Percentiles rank a stretch among this genome's conserved stretches.
phyloP scores from a whole-genome alignment of 2,797 vertebrate species.

The Selene dorsalis region DNA sequence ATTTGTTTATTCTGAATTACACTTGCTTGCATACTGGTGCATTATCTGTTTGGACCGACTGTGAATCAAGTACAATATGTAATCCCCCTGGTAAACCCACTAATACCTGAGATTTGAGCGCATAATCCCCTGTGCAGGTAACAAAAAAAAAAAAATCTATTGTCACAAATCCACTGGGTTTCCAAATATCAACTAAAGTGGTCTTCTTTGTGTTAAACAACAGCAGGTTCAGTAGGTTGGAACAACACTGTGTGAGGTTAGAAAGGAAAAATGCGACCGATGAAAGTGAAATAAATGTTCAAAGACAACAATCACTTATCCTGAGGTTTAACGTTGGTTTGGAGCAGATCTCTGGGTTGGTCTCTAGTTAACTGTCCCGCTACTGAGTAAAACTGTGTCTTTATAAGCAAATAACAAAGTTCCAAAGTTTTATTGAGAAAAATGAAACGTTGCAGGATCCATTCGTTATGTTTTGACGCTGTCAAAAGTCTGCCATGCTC shows the following conservation, averaged over 20 bases:
- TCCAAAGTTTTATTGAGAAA: background rate
- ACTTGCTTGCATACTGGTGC: slow-evolving; percentile 33
- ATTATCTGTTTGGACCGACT: slow-evolving; percentile 54
- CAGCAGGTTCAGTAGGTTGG: slow-evolving; percentile 15
- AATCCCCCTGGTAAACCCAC: slow-evolving; percentile 78
- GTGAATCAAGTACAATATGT: slow-evolving; percentile 73
- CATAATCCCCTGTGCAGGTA: slow-evolving; percentile 77
- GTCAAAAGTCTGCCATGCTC: background rate
- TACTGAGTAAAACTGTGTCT: background rate
- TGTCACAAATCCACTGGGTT: slow-evolving; percentile 72
- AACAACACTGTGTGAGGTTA: slow-evolving; percentile 28
- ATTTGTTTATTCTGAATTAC: slow-evolving; percentile 4
- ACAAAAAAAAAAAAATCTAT: slow-evolving; percentile 61
- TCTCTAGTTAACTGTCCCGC: background rate
- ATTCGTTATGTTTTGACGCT: background rate
- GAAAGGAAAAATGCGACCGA: background rate
- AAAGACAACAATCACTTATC: background rate
- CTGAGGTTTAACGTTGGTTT: background rate
- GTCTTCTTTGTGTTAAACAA: slow-evolving; percentile 32
- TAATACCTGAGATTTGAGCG: slow-evolving; percentile 79
- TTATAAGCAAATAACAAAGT: background rate
- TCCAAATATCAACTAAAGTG: slow-evolving; percentile 52
- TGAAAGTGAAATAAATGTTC: background rate
- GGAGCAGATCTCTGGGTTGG: background rate
- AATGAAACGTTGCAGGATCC: background rate